These are phyloP conservation scores for Buphagus erythrorhynchus DNA, from an alignment of 2,797 vertebrate species.

Conservation along the genomic window DNA sequence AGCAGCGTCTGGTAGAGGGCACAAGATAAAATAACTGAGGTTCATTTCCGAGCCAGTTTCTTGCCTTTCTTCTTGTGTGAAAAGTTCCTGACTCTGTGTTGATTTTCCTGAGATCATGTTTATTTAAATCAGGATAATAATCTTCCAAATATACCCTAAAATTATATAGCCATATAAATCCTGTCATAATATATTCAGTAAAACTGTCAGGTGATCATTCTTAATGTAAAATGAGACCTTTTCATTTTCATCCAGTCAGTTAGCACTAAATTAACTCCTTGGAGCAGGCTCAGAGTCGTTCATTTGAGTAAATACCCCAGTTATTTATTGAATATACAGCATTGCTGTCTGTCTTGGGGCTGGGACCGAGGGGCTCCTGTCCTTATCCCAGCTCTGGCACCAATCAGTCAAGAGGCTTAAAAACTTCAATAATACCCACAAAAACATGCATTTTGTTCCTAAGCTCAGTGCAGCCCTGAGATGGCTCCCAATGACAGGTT, in stretches of 20 bases:
- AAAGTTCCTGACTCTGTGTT: constrained; percentile 22
- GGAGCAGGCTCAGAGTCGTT: constrained; percentile 49
- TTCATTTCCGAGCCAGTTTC: background rate
- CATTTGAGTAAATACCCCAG: constrained; percentile 44
- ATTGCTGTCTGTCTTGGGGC: background rate
- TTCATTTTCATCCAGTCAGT: constrained; percentile 66
- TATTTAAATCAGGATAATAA: constrained; percentile 69
- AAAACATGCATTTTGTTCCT: background rate
- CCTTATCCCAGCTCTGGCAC: background rate
- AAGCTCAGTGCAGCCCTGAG: background rate
- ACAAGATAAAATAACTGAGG: background rate
- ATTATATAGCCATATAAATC: constrained; percentile 66
- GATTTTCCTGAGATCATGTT: constrained; percentile 57
- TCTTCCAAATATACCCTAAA: constrained; percentile 65
- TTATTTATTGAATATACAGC: constrained; percentile 46
- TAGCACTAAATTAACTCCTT: constrained; percentile 67
- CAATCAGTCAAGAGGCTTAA: background rate
- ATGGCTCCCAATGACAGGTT: background rate
- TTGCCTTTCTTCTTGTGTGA: background rate
- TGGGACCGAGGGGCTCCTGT: background rate
- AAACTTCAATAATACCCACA: background rate
- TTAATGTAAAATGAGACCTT: constrained; percentile 68
- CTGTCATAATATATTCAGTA: constrained; percentile 64
- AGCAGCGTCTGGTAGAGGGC: background rate
- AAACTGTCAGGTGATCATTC: constrained; percentile 71